Conservation (phyloP, 2,797 vertebrate genomes). For the Anguilla pacifica region DNA sequence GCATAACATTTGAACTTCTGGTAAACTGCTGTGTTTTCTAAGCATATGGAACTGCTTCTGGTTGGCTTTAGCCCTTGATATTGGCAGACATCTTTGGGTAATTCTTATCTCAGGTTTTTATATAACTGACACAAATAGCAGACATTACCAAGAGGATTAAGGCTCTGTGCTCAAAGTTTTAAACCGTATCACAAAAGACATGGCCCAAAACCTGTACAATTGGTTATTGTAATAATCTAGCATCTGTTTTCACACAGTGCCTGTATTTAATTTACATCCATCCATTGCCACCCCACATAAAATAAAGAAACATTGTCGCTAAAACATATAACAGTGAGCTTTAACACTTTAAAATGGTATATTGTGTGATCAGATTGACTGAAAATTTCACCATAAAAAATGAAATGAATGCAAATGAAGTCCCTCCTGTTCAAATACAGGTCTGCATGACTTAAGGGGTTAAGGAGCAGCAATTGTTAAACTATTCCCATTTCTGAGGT, state of each 20-base stretch:
- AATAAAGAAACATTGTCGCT: no score
- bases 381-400: no score
- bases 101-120: not conserved
- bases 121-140: conserved; percentile 11
- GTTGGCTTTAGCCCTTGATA: not conserved
- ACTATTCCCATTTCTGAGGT: not conserved
- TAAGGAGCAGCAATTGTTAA: not conserved
- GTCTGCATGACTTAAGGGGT: no score
- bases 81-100: not conserved
- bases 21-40: not conserved
- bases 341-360: no score
- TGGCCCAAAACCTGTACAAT: not conserved
- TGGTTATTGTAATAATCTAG: not conserved
- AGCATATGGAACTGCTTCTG: not conserved
- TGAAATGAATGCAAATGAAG: no score
- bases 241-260: not conserved
- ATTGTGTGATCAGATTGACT: no score
- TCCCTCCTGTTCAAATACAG: no score
- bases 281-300: not conserved
- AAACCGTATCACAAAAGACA: not conserved
- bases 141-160: not conserved
- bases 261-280: not conserved
- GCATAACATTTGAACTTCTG: not conserved
- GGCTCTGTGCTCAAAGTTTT: not conserved
- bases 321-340: no score